Base-by-base conservation (phyloP, 2,888 invertebrate genomes). In the Acronicta psi region DNA sequence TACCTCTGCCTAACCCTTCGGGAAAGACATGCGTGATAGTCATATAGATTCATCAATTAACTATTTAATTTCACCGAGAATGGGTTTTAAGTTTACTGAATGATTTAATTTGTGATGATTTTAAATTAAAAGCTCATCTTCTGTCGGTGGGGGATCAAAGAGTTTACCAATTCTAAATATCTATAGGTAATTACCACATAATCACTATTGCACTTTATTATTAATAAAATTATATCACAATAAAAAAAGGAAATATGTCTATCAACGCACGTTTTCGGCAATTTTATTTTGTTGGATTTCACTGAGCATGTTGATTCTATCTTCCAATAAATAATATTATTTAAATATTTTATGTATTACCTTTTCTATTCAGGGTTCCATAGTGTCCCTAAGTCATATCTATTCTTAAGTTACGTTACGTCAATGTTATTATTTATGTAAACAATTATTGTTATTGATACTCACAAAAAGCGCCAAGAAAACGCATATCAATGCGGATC, bases 381-480 rank as follows among this genome's bases (percentile, higher is more conserved):
- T 6, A 29, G 13, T 13, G 34, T 8, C 1, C 3, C n/a, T 4
- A 34, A 34, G 11, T 10, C 29, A 29, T 29, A 2, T 29, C 34
- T 34, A 34, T 34, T n/a, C 29, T 2, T 2, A 11, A 11, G 10
- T 1, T 23, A 23, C 7, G n/a, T 34, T n/a, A 34, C 6, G 0
- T 18, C 11, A 11, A 3, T 29, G n/a, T 29, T 49, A 14, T 40
- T 17, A 7, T 25, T 41, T 43, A 42, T 29, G 38, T 47, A 47
- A 36, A 45, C n/a, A 44, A 29, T 17, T 34, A 4, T 20, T 6
- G 18, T 14, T 14, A 23, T 31, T 34, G 38, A 58, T 67, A 93
- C 93, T 93, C 65, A 93, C 93, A 80, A 92, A 65, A 49, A 82
- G 79, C 77, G 88, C 82, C 74, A 91, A 83, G 83, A 92, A 86